Evolutionary conservation across 2,113 vertebrate genomes (phyloP).

Genomic region (Tyrannus savana): DNA sequence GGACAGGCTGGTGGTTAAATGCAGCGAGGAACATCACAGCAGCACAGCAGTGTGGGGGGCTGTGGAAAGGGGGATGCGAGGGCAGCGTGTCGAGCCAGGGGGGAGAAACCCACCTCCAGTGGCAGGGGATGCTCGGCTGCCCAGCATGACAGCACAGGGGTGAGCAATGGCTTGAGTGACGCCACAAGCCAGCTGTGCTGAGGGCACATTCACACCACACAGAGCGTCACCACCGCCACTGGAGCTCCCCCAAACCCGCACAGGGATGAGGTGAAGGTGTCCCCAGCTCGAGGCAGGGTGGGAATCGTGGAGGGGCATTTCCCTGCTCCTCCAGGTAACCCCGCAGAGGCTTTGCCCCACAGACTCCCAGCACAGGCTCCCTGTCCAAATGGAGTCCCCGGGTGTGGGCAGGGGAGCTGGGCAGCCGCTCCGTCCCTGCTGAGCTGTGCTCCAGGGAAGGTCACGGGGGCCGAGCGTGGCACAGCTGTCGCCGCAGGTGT

Average conservation of each 20-base stretch:
- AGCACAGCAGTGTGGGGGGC: neutral
- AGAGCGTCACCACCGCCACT: fast-evolving
- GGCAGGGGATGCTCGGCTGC: fast-evolving
- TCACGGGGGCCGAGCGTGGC: fast-evolving
- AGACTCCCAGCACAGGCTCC: neutral
- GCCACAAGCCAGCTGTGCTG: neutral
- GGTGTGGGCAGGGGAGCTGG: neutral
- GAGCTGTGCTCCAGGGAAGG: neutral
- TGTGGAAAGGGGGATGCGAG: no score
- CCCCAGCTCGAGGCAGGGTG: neutral
- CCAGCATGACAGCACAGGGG: fast-evolving
- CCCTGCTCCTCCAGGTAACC: neutral
- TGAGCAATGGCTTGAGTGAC: fast-evolving
- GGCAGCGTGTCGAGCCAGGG: neutral
- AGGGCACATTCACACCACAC: fast-evolving
- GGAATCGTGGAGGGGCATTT: fast-evolving
- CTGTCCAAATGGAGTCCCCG: neutral
- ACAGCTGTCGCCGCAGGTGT: neutral
- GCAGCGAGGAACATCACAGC: neutral
- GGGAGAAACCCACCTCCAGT: neutral
- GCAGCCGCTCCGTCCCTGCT: fast-evolving
- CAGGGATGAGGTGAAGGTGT: fast-evolving
- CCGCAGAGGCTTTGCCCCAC: neutral
- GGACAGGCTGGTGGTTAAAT: neutral
- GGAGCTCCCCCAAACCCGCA: neutral